These are phyloP conservation scores for Mystacornis crossleyi DNA, from an alignment of 2,113 vertebrate genomes.

Conservation along the genomic window DNA sequence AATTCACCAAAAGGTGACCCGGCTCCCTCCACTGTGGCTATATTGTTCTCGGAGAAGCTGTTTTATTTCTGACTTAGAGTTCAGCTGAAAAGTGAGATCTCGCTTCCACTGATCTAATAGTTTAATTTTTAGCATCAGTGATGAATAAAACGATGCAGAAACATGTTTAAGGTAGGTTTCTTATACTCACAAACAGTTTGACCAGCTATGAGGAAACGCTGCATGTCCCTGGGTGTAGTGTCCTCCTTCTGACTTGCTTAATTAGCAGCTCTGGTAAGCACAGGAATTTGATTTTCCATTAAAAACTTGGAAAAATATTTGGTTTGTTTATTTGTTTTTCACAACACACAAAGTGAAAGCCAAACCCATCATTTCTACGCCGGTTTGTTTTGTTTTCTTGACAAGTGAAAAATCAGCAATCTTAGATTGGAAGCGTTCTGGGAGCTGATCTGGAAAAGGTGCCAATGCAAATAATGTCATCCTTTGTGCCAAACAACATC, in stretches of 20 bases:
- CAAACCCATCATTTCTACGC: slow-evolving; percentile 33
- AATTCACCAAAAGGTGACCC: slow-evolving; percentile 48
- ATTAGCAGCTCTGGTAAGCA: slow-evolving; percentile 1
- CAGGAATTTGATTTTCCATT: slow-evolving; percentile 38
- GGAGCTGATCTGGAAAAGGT: slow-evolving; percentile 37
- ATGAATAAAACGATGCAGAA: not conserved
- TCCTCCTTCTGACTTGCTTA: not conserved
- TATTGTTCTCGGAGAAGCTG: slow-evolving; percentile 4
- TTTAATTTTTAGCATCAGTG: not conserved
- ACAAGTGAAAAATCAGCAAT: slow-evolving; percentile 44
- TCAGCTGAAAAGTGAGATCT: slow-evolving; percentile 11
- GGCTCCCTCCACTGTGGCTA: not conserved
- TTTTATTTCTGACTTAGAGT: slow-evolving; percentile 5
- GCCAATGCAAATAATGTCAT: slow-evolving; percentile 48
- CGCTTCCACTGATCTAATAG: not conserved
- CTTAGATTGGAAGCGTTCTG: not conserved
- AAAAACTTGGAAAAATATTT: slow-evolving; percentile 53
- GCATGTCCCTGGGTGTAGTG: rapidly evolving
- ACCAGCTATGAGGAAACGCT: not conserved
- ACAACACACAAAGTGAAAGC: slow-evolving; percentile 4
- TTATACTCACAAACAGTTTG: not conserved
- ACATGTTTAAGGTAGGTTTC: not conserved
- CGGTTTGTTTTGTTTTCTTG: slow-evolving; percentile 42
- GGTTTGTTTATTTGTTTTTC: slow-evolving; percentile 43
- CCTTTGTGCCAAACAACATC: not conserved